Evolutionary conservation across 2,888 invertebrate genomes (phyloP), one percentile per base, ranked within the genome.

Genomic region (Phengaris alcon): DNA sequence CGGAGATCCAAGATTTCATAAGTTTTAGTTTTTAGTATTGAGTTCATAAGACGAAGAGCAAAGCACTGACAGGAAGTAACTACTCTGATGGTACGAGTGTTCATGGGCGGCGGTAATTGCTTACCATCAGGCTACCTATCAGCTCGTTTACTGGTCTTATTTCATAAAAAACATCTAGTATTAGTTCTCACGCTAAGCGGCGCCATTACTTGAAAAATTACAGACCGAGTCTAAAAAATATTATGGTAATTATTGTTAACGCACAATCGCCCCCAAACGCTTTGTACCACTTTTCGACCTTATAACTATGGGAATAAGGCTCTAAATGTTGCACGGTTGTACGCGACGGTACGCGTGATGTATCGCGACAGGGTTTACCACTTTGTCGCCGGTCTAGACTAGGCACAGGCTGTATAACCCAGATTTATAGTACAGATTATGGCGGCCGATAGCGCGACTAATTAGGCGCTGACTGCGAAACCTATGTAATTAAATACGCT

Each of bases 361-460:
- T 46, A 69, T 46, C 44, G 46, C 48, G 9, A 48, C 46, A 48
- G 35, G 64, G 64, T 64, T 64, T 64, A 13, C 64, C 64, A 64
- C 64, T 64, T 64, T 64, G 64, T 64, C 64, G 64, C 64, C 35
- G 64, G 64, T 64, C 64, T 44, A 64, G 64, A 64, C 35, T 22
- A 48, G 69, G 46, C 51, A 69, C 69, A 22, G 64, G 35, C 64
- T 64, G 64, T 35, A 10, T 52, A 70, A 70, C 70, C 70, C 52
- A 70, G 70, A 70, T 70, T 70, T 70, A 70, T 52, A 10, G 51
- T n/a, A 52, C 70, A 70, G 78, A 75, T 76, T 74, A 59, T 46
- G n/a, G 59, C 73, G 52, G 69, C 12, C 76, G 78, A 77, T 78
- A 78, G 69, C 74, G 68, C 48, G 51, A 55, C 57, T 57, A 74